phyloP scores from a whole-genome alignment of 2,113 vertebrate genomes.

The Myrmophylax atrothorax region DNA sequence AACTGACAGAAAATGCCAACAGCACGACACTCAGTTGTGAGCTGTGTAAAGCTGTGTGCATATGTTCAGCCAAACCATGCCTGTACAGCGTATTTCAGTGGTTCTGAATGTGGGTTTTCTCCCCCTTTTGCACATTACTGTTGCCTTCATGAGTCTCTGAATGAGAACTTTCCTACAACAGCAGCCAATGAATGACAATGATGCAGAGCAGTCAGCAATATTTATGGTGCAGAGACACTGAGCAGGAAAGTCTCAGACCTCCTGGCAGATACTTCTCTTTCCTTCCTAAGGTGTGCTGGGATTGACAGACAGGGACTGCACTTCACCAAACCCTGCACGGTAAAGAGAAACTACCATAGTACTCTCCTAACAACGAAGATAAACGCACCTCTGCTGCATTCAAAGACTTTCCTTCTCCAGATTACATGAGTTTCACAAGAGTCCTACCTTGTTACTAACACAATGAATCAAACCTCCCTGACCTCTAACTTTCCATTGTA shows the following conservation, averaged over 20 bases:
- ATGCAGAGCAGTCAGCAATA: neutral
- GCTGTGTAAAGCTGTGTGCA: neutral
- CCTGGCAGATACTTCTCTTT: neutral
- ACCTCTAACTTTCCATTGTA: neutral
- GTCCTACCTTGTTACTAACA: neutral
- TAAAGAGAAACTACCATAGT: neutral
- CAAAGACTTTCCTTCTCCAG: neutral
- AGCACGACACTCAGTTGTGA: neutral
- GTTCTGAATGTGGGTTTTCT: neutral
- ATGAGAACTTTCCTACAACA: neutral
- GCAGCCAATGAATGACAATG: rapidly evolving
- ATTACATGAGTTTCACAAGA: neutral
- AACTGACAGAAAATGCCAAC: neutral
- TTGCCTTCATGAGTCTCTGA: neutral
- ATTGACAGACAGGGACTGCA: neutral
- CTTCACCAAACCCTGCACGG: neutral
- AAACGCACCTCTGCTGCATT: neutral
- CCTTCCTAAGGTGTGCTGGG: neutral
- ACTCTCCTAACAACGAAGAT: neutral
- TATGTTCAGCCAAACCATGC: neutral
- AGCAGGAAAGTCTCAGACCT: neutral
- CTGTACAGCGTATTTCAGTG: neutral
- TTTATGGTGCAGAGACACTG: neutral
- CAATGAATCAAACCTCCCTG: neutral
- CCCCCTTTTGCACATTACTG: neutral